phyloP scores from a whole-genome alignment of 2,888 invertebrate species.

The Metacarcinus magister region DNA sequence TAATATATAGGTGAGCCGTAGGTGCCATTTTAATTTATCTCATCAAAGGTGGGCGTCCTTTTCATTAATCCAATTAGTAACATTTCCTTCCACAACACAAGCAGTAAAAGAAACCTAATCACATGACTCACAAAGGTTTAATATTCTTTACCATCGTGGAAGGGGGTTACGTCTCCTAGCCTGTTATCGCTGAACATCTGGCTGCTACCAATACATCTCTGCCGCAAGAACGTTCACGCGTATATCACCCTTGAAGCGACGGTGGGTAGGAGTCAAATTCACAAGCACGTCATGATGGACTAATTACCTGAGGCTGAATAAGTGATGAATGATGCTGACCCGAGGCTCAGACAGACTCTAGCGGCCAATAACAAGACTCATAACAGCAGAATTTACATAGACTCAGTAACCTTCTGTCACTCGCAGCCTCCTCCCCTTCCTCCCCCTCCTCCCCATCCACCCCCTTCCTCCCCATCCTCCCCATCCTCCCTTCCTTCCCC shows the following conservation, averaged over 20 bases:
- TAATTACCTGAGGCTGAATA: slow-evolving; percentile 50
- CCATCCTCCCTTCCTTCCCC: not conserved
- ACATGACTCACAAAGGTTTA: not conserved
- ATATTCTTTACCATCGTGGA: not conserved
- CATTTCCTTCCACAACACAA: not conserved
- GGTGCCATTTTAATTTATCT: slow-evolving; percentile 59
- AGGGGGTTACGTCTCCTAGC: not conserved
- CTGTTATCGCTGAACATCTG: slow-evolving; percentile 50
- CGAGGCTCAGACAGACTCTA: not conserved
- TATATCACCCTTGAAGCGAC: slow-evolving; percentile 22
- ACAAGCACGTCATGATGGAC: not conserved
- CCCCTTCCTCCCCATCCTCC: not conserved
- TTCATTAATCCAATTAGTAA: slow-evolving; percentile 69
- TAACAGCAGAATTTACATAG: slow-evolving; percentile 51
- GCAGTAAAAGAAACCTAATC: not conserved
- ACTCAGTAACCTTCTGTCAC: not conserved
- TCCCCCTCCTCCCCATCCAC: not conserved
- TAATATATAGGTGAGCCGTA: not conserved
- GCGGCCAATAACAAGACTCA: not conserved
- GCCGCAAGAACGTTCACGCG: not conserved
- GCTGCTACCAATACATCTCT: slow-evolving; percentile 62
- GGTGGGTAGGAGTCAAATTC: slow-evolving; percentile 7
- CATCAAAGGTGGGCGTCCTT: slow-evolving; percentile 67
- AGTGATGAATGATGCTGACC: slow-evolving; percentile 12
- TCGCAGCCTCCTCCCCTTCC: not conserved